Conservation (phyloP, 1,140 invertebrate species). For the Drosophila willistoni region DNA sequence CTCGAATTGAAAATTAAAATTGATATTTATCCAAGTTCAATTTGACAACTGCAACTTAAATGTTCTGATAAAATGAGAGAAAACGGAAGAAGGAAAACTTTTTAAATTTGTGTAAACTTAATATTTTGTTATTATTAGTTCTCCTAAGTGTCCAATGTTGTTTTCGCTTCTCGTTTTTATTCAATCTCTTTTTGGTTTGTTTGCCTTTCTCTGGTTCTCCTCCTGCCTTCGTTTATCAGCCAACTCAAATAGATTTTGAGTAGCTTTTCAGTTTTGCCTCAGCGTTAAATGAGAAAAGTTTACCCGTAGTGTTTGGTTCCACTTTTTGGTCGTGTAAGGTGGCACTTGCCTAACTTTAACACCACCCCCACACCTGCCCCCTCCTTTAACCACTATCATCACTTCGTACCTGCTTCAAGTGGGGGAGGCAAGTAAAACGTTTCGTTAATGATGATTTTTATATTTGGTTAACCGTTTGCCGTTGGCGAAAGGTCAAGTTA, state of each 20-base stretch:
- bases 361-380: not conserved
- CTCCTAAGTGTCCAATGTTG: constrained; percentile 61
- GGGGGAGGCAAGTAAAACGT: constrained; percentile 53
- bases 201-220: constrained; percentile 26
- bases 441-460: constrained; percentile 67
- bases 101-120: constrained; percentile 67
- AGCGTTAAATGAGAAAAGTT: constrained; percentile 79
- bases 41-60: constrained; percentile 57
- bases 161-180: constrained; percentile 14
- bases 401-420: not conserved
- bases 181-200: constrained; percentile 27
- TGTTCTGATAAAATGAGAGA: constrained; percentile 61
- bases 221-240: not conserved
- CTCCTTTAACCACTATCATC: constrained; percentile 2
- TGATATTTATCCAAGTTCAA: constrained; percentile 53
- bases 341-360: constrained; percentile 11
- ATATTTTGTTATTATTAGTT: constrained; percentile 74
- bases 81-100: constrained; percentile 43
- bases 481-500: constrained; percentile 29
- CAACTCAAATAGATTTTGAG: constrained; percentile 78
- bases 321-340: constrained; percentile 62
- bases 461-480: constrained; percentile 48
- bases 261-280: constrained; percentile 76
- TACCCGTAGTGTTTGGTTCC: constrained; percentile 70
- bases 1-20: constrained; percentile 74